Conservation (phyloP, 2,113 vertebrate species). For the Amphiprion ocellaris region DNA sequence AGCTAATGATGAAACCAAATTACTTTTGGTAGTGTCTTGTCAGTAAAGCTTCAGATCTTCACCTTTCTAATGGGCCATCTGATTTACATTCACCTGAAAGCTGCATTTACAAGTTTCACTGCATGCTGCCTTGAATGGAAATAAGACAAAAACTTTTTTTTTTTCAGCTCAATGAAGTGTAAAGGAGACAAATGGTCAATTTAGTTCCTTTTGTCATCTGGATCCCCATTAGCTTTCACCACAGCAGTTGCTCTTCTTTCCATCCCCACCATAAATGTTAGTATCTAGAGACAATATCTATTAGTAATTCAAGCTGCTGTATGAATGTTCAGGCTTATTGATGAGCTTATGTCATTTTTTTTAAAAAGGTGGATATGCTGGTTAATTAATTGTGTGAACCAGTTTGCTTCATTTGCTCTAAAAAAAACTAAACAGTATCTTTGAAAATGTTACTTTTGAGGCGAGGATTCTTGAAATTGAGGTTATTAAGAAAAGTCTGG, state of each 20-base stretch:
- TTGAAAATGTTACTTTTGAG: too few relatives aligned
- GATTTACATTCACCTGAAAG: neutral
- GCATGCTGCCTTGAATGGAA: neutral
- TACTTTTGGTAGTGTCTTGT: neutral
- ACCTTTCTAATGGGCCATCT: neutral
- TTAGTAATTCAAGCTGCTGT: neutral
- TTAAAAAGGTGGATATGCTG: neutral
- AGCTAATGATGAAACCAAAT: neutral
- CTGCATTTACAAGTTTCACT: neutral
- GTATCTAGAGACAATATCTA: neutral
- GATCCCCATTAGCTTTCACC: neutral
- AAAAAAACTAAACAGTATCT: too few relatives aligned
- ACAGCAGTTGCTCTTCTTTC: neutral
- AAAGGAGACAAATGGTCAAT: neutral
- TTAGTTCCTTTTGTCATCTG: neutral
- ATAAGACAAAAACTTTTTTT: neutral
- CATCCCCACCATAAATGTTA: neutral
- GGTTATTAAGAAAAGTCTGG: too few relatives aligned
- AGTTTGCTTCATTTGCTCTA: too few relatives aligned
- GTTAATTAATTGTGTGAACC: too few relatives aligned
- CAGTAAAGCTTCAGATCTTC: neutral
- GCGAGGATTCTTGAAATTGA: too few relatives aligned
- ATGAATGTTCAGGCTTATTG: neutral
- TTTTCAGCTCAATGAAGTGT: neutral
- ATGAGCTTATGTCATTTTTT: neutral